Base-by-base conservation (phyloP, 2,888 invertebrate species). In the Agrochola lychnidis region DNA sequence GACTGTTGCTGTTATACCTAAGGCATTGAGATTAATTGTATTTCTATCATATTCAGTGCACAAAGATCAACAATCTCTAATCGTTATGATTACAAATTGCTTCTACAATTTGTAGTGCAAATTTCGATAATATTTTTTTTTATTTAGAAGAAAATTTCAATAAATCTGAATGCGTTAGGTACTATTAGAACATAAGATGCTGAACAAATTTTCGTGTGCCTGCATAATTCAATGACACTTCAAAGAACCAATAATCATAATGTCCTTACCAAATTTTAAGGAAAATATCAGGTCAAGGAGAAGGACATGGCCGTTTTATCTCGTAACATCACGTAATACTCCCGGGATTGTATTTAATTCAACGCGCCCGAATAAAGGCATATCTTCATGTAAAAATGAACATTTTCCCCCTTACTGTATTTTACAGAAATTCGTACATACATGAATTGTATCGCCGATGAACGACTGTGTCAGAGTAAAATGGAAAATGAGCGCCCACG, bases 401-500 rank as follows among this genome's bases (percentile, higher is more conserved):
- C 19, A 62, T 53, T 53, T 64, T n/a, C n/a, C 22, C 42, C 16
- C 9, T 69, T 53, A 51, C 53, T 63, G 36, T 70, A 57, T 83
- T 70, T 73, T 16, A 57, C 57, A 70, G 16, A 73, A 51, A 70
- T 61, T 48, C 45, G 71, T 53, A 78, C 25, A 82, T 40, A 80
- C 63, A 59, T 71, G 45, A 62, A 70, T 66, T 72, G 16, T 74
- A 74, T 61, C 45, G 30, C n/a, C 42, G 73, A 71, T 84, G 85
- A 85, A 59, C 70, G 67, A 30, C 70, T 72, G 40, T 51, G 76
- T 76, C 67, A 36, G 64, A 77, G 22, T 63, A 72, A 53, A 73
- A 64, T 68, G 82, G 62, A 70, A 73, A 83, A 77, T 73, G 71
- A 70, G 48, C 42, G 86, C 73, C 68, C 14, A 64, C 62, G 64